A percentile compares a stretch with the other conserved stretches of the same genome.
Conservation (phyloP, 2,113 vertebrate species). For the Ranitomeya variabilis region DNA sequence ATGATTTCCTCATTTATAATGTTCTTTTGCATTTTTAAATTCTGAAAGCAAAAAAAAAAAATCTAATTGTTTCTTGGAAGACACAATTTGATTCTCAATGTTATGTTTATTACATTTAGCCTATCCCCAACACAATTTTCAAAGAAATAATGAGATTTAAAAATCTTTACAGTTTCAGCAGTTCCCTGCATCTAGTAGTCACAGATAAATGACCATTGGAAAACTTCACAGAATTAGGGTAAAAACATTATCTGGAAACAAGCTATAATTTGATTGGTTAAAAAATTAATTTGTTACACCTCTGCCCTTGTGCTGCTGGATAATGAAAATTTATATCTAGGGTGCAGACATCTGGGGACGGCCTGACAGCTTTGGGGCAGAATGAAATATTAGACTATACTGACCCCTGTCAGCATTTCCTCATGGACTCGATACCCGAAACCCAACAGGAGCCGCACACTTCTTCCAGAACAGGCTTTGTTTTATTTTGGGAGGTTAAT, state of each 20-base stretch:
- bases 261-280: conserved; percentile 86
- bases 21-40: conserved; percentile 68
- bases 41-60: conserved; percentile 52
- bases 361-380: conserved; percentile 86
- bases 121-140: conserved; percentile 74
- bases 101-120: conserved; percentile 72
- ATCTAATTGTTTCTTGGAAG: conserved; percentile 65
- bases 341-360: conserved; percentile 83
- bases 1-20: conserved; percentile 38
- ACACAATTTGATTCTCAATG: conserved; percentile 69
- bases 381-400: conserved; percentile 87
- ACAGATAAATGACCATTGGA: conserved; percentile 83
- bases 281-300: conserved; percentile 86
- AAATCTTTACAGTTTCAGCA: conserved; percentile 73
- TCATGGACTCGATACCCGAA: conserved; percentile 81
- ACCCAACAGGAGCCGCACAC: conserved; percentile 76
- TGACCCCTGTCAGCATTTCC: conserved; percentile 87
- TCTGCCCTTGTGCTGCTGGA: conserved; percentile 82
- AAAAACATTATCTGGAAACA: conserved; percentile 81
- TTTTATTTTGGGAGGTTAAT: conserved; percentile 80
- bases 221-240: conserved; percentile 87
- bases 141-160: conserved; percentile 77
- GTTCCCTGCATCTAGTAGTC: conserved; percentile 66
- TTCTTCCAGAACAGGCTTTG: conserved; percentile 69
- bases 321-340: conserved; percentile 90